Evolutionary conservation across 2,888 invertebrate genomes (phyloP).

Genomic region (Chelonus formosanus): DNA sequence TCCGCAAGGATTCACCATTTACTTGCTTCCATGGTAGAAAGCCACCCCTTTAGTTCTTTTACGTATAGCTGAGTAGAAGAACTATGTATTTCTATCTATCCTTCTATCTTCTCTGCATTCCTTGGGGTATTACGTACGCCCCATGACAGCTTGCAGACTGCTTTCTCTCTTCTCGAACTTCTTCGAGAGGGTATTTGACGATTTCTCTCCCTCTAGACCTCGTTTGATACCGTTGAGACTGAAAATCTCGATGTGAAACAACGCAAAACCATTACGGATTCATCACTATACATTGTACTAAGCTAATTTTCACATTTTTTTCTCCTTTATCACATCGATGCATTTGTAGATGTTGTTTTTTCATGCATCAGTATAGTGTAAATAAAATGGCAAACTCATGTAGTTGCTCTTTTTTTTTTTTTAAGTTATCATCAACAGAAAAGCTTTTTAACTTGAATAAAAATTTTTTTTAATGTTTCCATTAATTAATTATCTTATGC

Average conservation of each 20-base stretch:
- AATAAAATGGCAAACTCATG: too few species aligned
- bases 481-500: too few species aligned
- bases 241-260: constrained; percentile 60
- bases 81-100: constrained; percentile 54
- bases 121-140: constrained; percentile 62
- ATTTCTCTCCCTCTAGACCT: constrained; percentile 33
- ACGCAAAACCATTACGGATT: constrained; percentile 65
- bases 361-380: too few species aligned
- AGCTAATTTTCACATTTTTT: too few species aligned
- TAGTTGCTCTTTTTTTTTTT: too few species aligned
- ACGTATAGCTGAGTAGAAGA: constrained; percentile 33
- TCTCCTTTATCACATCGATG: too few species aligned
- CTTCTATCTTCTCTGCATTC: constrained; percentile 64
- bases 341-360: too few species aligned
- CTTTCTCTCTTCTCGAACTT: constrained; percentile 16
- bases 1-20: constrained; percentile 58
- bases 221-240: constrained; percentile 36
- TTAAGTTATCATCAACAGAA: too few species aligned
- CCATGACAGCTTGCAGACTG: constrained; percentile 44
- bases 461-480: too few species aligned
- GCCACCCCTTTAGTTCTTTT: constrained; percentile 39
- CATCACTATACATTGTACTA: constrained; percentile 45
- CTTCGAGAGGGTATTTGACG: constrained; percentile 24
- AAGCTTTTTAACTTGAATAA: too few species aligned
- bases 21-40: constrained; percentile 39